Percentiles rank a stretch among this genome's conserved stretches.
Conservation (phyloP, 2,113 vertebrate genomes). For the Rhadina sibilatrix region DNA sequence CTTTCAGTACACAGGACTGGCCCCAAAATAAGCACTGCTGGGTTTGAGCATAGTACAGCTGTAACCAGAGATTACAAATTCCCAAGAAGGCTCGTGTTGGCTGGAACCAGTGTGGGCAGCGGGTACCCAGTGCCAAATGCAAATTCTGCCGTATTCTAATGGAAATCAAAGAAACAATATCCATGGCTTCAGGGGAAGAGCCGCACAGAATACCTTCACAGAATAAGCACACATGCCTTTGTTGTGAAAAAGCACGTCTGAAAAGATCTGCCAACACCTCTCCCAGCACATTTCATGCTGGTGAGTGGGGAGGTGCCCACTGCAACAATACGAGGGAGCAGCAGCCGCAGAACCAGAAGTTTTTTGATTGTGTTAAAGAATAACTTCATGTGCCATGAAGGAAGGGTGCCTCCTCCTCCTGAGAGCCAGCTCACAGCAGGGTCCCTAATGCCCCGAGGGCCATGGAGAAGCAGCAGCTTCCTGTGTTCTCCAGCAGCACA, state of each 20-base stretch:
- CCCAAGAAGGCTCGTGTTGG: neutral
- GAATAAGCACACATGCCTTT: neutral
- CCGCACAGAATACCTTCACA: conserved; percentile 3
- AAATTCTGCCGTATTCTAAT: conserved; percentile 19
- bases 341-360: neutral
- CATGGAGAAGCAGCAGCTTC: neutral
- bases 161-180: conserved; percentile 40
- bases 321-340: neutral
- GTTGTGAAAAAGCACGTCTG: neutral
- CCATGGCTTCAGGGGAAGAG: neutral
- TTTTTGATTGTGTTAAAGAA: neutral
- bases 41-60: neutral
- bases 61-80: neutral
- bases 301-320: neutral
- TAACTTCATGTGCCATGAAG: neutral
- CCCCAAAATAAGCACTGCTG: neutral
- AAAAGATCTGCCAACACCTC: conserved; percentile 3
- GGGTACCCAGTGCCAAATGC: neutral
- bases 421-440: neutral
- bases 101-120: neutral
- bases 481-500: neutral
- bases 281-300: neutral
- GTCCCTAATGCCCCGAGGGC: neutral
- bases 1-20: neutral
- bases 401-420: neutral